Base-by-base conservation (phyloP, 2,797 vertebrate species). In the Diplodus sargus region DNA sequence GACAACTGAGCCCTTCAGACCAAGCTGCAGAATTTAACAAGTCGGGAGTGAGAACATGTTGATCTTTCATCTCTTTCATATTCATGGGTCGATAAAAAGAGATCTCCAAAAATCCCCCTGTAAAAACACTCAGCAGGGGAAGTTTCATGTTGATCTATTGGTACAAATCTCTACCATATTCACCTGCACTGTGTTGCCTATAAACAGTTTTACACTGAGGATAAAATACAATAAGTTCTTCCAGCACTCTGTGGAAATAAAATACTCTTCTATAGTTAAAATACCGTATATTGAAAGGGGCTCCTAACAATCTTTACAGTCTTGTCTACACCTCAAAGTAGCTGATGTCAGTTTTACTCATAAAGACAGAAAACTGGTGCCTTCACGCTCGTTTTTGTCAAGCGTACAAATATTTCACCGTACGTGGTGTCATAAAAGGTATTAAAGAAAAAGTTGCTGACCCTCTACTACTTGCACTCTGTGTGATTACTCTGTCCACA, bases 401-500 rank as follows among this genome's bases (percentile, higher is more conserved):
- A 10, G 66, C 65, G 18, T 43, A 15, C 48, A 73, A 56, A 28
- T 51, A 76, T 76, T 72, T 70, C 22, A 67, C 39, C 2, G 3
- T 28, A 53, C 22, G 2, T 28, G 13, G 25, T 57, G 56, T 74
- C 76, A 81, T 78, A 57, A 87, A 86, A 72, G 20, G 30, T 60
- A 48, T 66, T 28, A 28, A 3, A 62, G 60, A n/a, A 63, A 64
- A 79, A 81, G 76, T 0, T 0, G 61, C 71, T 81, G 74, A 88
- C 83, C 63, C 45, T 78, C 66, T 67, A 1, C 62, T 49, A 34
- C 8, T 74, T 73, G 84, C 89, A 90, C 90, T 91, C 67, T 84
- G 61, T 63, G 10, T 89, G 84, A 91, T 91, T 89, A 86, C 78
- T 71, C 34, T 43, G 74, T 78, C 61, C 45, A 77, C 76, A 83